A percentile compares a stretch with the other conserved stretches of the same genome.
phyloP scores from a whole-genome alignment of 2,113 vertebrate species.

The Silurus meridionalis region DNA sequence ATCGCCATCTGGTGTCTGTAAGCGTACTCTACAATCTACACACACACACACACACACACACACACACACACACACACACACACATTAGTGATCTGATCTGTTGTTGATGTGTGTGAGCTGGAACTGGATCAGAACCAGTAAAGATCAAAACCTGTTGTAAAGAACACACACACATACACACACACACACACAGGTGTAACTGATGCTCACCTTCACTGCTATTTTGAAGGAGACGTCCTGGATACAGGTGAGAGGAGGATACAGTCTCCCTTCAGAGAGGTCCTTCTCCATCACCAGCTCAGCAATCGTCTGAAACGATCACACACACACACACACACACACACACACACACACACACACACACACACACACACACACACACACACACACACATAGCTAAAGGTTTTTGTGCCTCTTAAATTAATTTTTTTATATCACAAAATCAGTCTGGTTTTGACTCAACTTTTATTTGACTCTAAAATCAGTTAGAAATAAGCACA shows the following conservation, averaged over 20 bases:
- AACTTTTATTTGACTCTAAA: no score
- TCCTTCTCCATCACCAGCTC: slow-evolving; percentile 85
- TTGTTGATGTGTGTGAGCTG: no score
- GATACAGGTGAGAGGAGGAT: slow-evolving; percentile 87
- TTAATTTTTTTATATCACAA: background rate
- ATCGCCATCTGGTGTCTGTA: slow-evolving; percentile 83
- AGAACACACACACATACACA: background rate
- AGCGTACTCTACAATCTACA: slow-evolving; percentile 84
- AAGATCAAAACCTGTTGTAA: no score
- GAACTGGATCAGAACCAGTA: no score
- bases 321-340: background rate
- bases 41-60: background rate
- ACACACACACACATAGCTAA: background rate
- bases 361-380: no score
- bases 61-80: background rate
- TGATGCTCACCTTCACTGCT: slow-evolving; percentile 81
- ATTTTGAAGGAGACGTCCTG: slow-evolving; percentile 84
- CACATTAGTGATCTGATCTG: background rate
- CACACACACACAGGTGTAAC: background rate
- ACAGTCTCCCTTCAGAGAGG: slow-evolving; percentile 87
- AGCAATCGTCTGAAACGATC: slow-evolving; percentile 79
- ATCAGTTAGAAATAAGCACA: no score
- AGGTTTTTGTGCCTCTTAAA: background rate
- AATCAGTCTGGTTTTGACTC: no score
- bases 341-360: background rate